These are phyloP conservation scores for Onychostoma macrolepis DNA, from an alignment of 2,113 vertebrate genomes.

Conservation along the genomic window DNA sequence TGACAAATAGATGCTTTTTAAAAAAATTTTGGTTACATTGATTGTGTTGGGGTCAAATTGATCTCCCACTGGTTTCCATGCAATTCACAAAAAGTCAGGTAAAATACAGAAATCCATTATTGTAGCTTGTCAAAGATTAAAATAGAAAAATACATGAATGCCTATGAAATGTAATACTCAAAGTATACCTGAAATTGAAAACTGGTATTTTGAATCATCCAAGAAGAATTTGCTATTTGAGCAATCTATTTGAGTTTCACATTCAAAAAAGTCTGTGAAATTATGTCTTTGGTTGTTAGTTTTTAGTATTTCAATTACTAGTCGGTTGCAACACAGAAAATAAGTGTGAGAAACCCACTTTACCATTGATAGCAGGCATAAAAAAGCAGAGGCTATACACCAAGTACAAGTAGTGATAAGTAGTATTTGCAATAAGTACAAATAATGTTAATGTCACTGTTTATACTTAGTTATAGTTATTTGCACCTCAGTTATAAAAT, in stretches of 20 bases:
- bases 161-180: too few species aligned
- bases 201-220: not conserved
- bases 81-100: not conserved
- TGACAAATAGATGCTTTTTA: not conserved
- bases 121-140: not conserved
- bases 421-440: too few species aligned
- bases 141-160: not conserved
- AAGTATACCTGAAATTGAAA: not conserved
- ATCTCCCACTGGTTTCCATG: not conserved
- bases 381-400: too few species aligned
- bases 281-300: not conserved
- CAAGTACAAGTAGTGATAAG: too few species aligned
- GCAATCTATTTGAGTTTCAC: not conserved
- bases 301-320: too few species aligned
- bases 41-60: not conserved
- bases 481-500: too few species aligned
- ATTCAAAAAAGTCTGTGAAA: not conserved
- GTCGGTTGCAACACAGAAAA: too few species aligned
- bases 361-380: too few species aligned
- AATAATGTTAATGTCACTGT: too few species aligned
- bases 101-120: not conserved
- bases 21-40: not conserved
- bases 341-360: too few species aligned
- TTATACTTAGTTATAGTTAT: too few species aligned
- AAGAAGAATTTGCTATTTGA: not conserved